These are phyloP conservation scores for Bubo blakistoni DNA, from an alignment of 2,113 vertebrate genomes.

Conservation along the genomic window DNA sequence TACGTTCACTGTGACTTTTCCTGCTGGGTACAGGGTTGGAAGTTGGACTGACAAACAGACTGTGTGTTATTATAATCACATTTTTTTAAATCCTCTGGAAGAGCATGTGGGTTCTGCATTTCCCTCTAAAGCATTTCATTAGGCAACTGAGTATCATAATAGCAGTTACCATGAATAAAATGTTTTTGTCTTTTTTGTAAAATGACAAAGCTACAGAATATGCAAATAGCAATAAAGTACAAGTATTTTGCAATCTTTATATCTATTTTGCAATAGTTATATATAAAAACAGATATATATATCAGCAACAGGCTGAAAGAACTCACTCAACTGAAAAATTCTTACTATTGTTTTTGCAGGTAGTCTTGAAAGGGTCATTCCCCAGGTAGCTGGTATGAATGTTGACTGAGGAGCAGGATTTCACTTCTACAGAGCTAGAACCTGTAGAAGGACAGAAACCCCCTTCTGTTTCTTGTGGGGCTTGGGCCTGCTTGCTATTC, in stretches of 20 bases:
- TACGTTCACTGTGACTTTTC: constrained; percentile 28
- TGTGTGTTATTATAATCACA: neutral
- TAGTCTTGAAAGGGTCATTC: neutral
- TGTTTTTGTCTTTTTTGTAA: neutral
- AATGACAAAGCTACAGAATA: neutral
- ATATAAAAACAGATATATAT: neutral
- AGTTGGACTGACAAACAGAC: neutral
- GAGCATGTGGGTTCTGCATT: neutral
- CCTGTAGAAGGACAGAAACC: rapidly evolving
- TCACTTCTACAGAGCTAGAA: neutral
- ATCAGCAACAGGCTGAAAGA: neutral
- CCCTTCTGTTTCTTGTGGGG: neutral
- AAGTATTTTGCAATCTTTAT: neutral
- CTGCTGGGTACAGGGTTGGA: neutral
- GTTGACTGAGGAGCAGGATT: neutral
- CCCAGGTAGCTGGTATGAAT: neutral
- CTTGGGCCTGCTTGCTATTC: neutral
- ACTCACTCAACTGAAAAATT: neutral
- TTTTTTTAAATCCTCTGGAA: constrained; percentile 21
- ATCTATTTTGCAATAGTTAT: neutral
- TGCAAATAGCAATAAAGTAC: neutral
- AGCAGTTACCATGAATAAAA: neutral
- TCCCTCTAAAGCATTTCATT: neutral
- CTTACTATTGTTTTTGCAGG: neutral
- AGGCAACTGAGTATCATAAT: neutral